These are phyloP conservation scores for Rostratula benghalensis DNA, from an alignment of 2,113 vertebrate species.

Conservation along the genomic window DNA sequence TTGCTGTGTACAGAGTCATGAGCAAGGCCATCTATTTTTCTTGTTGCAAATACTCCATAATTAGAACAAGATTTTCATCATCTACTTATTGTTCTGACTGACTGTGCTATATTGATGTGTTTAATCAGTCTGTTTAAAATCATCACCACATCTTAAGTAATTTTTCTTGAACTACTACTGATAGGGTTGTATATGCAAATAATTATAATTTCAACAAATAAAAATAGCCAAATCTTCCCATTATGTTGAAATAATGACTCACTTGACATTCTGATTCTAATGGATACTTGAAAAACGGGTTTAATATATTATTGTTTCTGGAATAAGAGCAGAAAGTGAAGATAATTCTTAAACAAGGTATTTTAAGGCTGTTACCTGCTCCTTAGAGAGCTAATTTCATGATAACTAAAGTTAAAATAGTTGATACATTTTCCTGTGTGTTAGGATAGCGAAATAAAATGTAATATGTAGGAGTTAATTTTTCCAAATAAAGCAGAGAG, in stretches of 20 bases:
- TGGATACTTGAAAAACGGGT: background rate
- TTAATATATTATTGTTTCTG: background rate
- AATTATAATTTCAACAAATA: background rate
- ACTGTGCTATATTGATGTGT: background rate
- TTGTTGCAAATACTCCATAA: background rate
- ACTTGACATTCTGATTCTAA: background rate
- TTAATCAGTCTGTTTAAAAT: background rate
- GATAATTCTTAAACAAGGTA: background rate
- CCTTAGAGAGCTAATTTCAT: background rate
- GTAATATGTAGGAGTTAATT: background rate
- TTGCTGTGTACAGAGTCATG: background rate
- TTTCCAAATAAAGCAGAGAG: background rate
- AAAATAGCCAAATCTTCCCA: background rate
- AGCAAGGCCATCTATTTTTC: background rate
- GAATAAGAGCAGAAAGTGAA: background rate
- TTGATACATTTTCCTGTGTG: background rate
- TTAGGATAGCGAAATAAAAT: background rate
- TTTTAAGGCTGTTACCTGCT: background rate
- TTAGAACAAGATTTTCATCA: background rate
- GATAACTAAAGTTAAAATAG: background rate
- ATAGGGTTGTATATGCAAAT: background rate
- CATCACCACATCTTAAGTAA: background rate
- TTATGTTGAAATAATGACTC: background rate
- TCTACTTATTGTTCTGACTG: background rate
- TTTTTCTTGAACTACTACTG: background rate